Evolutionary conservation across 2,888 invertebrate species (phyloP).

Genomic region (Parnassius glacialis): DNA sequence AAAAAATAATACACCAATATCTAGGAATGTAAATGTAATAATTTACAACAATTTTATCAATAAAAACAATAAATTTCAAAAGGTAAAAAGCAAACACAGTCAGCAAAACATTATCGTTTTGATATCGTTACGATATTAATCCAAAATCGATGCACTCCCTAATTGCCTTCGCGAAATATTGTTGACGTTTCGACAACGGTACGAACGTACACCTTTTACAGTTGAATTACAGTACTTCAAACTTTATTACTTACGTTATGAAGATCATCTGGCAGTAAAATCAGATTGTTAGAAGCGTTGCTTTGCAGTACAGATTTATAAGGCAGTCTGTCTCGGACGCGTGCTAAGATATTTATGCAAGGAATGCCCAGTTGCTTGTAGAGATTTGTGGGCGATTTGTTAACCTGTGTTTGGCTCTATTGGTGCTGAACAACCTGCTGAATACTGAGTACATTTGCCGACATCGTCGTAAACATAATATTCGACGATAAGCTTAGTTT

Average conservation of each 20-base stretch:
- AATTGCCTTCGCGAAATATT: conserved; percentile 58
- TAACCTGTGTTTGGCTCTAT: conserved; percentile 31
- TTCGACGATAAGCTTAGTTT: conserved; percentile 4
- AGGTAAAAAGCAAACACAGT: conserved; percentile 28
- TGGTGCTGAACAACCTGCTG: conserved; percentile 18
- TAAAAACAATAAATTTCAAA: too few species aligned
- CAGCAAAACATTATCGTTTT: conserved; percentile 37
- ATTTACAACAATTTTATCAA: too few species aligned
- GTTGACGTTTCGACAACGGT: conserved; percentile 44
- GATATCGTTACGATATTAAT: conserved; percentile 54
- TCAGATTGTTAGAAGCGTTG: conserved; percentile 33
- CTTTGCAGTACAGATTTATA: conserved; percentile 49
- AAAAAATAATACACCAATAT: too few species aligned
- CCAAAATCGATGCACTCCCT: conserved; percentile 48
- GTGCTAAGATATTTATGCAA: conserved; percentile 57
- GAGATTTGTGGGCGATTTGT: conserved; percentile 59
- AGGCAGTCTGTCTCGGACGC: conserved; percentile 40
- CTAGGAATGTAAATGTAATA: too few species aligned
- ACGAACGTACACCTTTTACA: conserved; percentile 2
- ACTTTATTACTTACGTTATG: conserved; percentile 1
- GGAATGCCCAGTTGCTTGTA: conserved; percentile 39
- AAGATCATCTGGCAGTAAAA: conserved; percentile 17
- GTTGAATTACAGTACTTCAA: conserved; percentile 11
- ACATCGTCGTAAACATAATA: conserved; percentile 9
- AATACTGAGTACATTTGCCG: conserved; percentile 15